Evolutionary conservation across 2,888 invertebrate genomes (phyloP).

Genomic region (Apamea monoglypha): DNA sequence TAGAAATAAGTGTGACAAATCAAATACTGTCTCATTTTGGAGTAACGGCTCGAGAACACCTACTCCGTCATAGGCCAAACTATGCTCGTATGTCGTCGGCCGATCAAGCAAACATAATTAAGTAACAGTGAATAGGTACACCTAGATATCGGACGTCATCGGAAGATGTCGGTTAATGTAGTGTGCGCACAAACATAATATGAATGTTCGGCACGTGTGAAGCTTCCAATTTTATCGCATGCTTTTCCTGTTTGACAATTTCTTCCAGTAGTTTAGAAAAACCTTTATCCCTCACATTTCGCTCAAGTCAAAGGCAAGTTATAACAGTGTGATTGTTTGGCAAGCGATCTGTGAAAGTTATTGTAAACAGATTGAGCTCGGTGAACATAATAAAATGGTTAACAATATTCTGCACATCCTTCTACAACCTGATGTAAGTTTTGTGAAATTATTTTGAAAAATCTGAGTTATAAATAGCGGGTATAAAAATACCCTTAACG

Average conservation of each 20-base stretch:
- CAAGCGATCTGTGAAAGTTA: conserved; percentile 14
- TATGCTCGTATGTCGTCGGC: background rate
- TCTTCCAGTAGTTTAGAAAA: background rate
- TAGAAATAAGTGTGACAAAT: background rate
- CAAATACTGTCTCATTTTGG: background rate
- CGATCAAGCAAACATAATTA: background rate
- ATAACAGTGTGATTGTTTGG: conserved; percentile 8
- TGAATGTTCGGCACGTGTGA: background rate
- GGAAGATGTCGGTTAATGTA: background rate
- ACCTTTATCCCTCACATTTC: background rate
- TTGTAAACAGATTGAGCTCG: conserved; percentile 17
- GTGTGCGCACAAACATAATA: background rate
- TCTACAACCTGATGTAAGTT: background rate
- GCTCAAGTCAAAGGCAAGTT: background rate
- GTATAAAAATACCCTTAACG: background rate
- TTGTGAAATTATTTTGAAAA: background rate
- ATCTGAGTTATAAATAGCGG: background rate
- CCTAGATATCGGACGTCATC: background rate
- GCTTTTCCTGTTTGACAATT: background rate
- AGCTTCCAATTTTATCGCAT: background rate
- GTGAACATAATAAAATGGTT: conserved; percentile 2
- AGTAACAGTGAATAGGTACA: background rate
- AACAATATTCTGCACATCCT: background rate
- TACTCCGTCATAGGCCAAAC: too few relatives aligned
- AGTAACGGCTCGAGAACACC: background rate